Base-by-base conservation (phyloP, 2,888 invertebrate genomes). In the Cephonodes hylas region DNA sequence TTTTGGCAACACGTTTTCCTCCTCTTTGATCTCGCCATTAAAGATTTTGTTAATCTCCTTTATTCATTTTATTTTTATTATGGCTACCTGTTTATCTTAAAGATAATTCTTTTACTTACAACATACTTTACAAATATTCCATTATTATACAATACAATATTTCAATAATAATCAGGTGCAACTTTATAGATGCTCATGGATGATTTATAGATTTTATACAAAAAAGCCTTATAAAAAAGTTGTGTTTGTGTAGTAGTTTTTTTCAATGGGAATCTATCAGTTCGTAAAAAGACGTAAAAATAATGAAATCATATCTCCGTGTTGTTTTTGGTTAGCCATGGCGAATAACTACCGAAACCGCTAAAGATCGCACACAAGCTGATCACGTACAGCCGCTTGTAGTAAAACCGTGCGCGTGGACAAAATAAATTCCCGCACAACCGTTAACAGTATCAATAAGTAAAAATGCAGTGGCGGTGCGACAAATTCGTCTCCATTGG, bases 401-500 rank as follows among this genome's bases (percentile, higher is more conserved):
- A 44, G 20, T 59, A 23, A 20, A 31, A 5, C 18, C 44, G 6
- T 7, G 18, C 25, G 20, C 23, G 59, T 10, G 8, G 44, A 59
- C 31, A 31, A 15, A 31, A 45, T 18, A 42, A 42, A 42, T 18
- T 23, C 18, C 25, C 58, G 18, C 23, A 42, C 13, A 22, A 46
- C 23, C 34, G 34, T 59, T 59, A 23, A 22, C 34, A 34, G n/a
- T 46, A 59, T 59, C 46, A 59, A 53, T 60, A 60, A 60, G 48
- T 23, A 53, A 42, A 74, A 76, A 69, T 76, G 73, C 75, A 75
- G 45, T 56, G 61, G 56, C 57, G 42, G 22, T 58, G 67, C 68
- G 73, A 75, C 76, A 81, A 77, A 80, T 78, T 73, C 72, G 69
- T 53, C 69, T 69, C 70, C 76, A 77, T 83, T 77, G 75, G 76